Conservation (phyloP, 2,797 vertebrate genomes). For the Toxotes lorentzi region DNA sequence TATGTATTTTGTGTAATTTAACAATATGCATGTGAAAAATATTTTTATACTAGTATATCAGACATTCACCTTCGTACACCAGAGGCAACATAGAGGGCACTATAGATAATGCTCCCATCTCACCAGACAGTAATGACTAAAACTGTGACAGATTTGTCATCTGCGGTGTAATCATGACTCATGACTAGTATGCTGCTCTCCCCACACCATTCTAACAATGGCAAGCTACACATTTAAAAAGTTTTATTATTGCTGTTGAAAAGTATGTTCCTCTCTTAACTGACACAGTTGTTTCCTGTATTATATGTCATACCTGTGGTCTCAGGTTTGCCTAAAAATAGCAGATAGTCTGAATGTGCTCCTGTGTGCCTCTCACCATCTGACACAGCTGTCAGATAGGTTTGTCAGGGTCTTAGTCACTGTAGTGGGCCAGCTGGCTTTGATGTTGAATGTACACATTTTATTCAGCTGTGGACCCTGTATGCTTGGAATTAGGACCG, state of each 20-base stretch:
- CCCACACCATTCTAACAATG: constrained; percentile 1
- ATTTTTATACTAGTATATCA: not conserved
- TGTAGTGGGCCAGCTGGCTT: constrained; percentile 48
- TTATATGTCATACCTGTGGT: constrained; percentile 26
- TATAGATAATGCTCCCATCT: constrained; percentile 15
- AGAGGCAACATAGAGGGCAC: not conserved
- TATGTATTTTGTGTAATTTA: not conserved
- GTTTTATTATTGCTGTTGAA: constrained; percentile 45
- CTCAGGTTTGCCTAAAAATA: constrained; percentile 60
- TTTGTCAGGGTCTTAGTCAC: constrained; percentile 49
- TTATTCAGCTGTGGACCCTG: constrained; percentile 42
- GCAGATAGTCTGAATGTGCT: constrained; percentile 46
- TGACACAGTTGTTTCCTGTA: constrained; percentile 27
- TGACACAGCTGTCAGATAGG: constrained; percentile 65
- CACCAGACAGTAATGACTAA: constrained; percentile 10
- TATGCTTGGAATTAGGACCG: constrained; percentile 42
- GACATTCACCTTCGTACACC: not conserved
- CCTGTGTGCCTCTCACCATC: constrained; percentile 46
- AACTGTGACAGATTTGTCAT: not conserved
- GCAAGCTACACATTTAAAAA: constrained; percentile 33
- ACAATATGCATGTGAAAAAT: not conserved
- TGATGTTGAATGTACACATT: constrained; percentile 53
- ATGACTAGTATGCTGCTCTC: too few relatives aligned
- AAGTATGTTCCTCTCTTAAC: constrained; percentile 23
- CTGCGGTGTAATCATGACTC: too few relatives aligned